phyloP scores from a whole-genome alignment of 2,888 invertebrate genomes.

The Chaetoderma sp. region DNA sequence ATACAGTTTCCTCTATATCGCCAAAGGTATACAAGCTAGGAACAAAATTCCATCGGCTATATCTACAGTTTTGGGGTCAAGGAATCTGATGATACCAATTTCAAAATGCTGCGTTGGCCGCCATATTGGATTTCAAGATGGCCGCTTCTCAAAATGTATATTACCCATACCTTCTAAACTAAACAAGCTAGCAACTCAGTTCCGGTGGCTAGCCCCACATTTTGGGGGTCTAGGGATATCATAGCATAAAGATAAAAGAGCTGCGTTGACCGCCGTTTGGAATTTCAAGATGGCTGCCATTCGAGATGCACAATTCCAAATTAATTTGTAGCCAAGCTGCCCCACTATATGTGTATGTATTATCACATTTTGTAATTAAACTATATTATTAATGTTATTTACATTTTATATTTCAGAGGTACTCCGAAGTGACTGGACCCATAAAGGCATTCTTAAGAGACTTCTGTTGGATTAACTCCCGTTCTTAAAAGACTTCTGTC shows the following conservation, averaged over 20 bases:
- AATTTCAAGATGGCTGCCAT: background rate
- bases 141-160: background rate
- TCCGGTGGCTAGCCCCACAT: background rate
- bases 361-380: background rate
- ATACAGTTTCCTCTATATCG: too few species aligned
- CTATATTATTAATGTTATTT: background rate
- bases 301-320: background rate
- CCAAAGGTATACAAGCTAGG: too few species aligned
- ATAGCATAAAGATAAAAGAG: background rate
- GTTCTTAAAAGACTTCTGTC: background rate
- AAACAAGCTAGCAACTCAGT: background rate
- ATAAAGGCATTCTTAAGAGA: background rate
- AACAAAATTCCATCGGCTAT: too few species aligned
- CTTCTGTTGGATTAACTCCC: background rate
- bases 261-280: background rate
- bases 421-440: background rate
- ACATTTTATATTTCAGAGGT: background rate
- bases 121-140: background rate
- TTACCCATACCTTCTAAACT: background rate
- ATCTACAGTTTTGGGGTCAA: too few species aligned
- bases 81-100: too few species aligned
- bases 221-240: background rate
- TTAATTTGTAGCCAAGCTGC: background rate
- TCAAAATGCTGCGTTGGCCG: too few species aligned
- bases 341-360: background rate